These are phyloP conservation scores for Antheraea assamensis DNA, from an alignment of 2,888 invertebrate species.

Conservation along the genomic window DNA sequence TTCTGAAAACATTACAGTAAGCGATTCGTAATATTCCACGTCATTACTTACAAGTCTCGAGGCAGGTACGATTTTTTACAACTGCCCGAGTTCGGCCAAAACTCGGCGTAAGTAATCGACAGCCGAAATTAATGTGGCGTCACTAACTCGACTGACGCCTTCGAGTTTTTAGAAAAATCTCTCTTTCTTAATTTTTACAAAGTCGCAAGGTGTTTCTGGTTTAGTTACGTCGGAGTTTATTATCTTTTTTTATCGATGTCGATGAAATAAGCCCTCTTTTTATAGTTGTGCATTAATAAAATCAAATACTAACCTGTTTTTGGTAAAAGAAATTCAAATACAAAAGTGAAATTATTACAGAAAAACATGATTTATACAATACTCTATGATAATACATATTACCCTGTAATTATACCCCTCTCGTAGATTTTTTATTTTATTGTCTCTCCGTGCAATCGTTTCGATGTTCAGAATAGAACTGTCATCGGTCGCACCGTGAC, in stretches of 20 bases:
- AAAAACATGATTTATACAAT: too few species aligned
- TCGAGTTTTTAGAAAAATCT: slow-evolving; percentile 68
- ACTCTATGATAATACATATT: too few species aligned
- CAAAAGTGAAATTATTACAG: too few species aligned
- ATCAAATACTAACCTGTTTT: too few species aligned
- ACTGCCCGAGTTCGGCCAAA: slow-evolving; percentile 39
- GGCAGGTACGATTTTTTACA: slow-evolving; percentile 53
- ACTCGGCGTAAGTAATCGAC: slow-evolving; percentile 66
- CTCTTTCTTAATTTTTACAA: slow-evolving; percentile 80
- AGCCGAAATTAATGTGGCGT: slow-evolving; percentile 78
- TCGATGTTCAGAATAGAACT: too few species aligned
- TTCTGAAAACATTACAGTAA: slow-evolving; percentile 3
- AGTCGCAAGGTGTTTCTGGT: slow-evolving; percentile 72
- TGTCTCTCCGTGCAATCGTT: too few species aligned
- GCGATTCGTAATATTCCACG: slow-evolving; percentile 6
- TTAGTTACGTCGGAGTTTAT: slow-evolving; percentile 36
- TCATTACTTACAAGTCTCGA: slow-evolving; percentile 27
- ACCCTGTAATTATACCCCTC: too few species aligned
- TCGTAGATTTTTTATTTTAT: too few species aligned
- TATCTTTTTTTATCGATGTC: slow-evolving; percentile 28
- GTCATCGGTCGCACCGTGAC: too few species aligned
- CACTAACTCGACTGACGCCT: slow-evolving; percentile 71
- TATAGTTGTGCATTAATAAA: too few species aligned
- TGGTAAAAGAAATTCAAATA: too few species aligned
- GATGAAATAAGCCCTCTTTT: slow-evolving; percentile 13